Base-by-base conservation (phyloP, 2,888 invertebrate genomes). In the Nephrotoma flavescens region DNA sequence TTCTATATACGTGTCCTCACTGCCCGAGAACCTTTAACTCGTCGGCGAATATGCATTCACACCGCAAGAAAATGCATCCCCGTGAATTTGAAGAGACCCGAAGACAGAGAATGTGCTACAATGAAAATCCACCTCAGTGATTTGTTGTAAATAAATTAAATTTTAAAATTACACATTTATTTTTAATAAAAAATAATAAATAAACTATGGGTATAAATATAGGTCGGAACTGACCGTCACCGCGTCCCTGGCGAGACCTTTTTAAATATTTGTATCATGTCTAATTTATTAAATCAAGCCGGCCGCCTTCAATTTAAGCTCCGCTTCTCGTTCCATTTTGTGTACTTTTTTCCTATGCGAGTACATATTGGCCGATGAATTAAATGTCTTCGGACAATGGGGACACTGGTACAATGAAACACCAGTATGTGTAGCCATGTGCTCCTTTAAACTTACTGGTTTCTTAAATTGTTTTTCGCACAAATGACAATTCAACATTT, bases 21-120 rank as follows among this genome's bases (percentile, higher is more conserved):
- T 92, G 91, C 86, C 89, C 91, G 1, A 90, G 90, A 88, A 92
- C 91, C 5, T 92, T 92, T 88, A 92, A 91, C 87, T 91, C 91
- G 4, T 91, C 91, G 89, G 91, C 91, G 2, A 92, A 92, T 87
- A 90, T 91, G 90, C 91, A 92, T 88, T 90, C 91, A 2, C 92
- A 92, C 88, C 89, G 91, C 83, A 91, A 91, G 87, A 91, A 91
- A 86, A 89, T 90, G 41, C 92, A 92, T 89, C 90, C 91, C 42
- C 89, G 89, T 71, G 91, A 91, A 89, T 91, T 90, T 87, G 91
- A 90, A 85, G 89, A 89, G 87, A 44, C 41, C 4, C 52, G 52
- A 42, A 52, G 41, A 44, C 41, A 86, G 41, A 71, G 57, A 42
- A 41, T 83, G 31, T 31, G 31, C 31, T 71, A 71, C 71, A 71